Percentiles rank a stretch among this genome's conserved stretches.
phyloP scores from a whole-genome alignment of 2,888 invertebrate species.

The Yponomeuta evonymella region DNA sequence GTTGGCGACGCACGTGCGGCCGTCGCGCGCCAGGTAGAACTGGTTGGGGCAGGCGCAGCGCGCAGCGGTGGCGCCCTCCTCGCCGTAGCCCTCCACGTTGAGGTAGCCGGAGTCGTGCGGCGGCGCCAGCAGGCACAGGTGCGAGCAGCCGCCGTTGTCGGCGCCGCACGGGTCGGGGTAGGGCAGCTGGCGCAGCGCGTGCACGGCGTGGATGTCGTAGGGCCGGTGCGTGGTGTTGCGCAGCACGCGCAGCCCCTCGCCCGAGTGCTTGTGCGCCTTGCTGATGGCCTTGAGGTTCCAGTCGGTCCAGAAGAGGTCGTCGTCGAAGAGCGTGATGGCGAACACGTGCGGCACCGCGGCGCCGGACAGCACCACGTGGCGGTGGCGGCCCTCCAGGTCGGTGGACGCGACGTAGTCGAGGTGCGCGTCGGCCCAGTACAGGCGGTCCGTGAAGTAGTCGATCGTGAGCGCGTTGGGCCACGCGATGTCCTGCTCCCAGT shows the following conservation, averaged over 20 bases:
- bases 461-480: constrained; percentile 99
- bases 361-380: constrained; percentile 88
- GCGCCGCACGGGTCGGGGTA: constrained; percentile 93
- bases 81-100: constrained; percentile 86
- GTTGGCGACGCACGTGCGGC: constrained; percentile 94
- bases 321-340: constrained; percentile 95
- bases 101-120: constrained; percentile 85
- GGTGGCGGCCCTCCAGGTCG: constrained; percentile 92
- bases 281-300: constrained; percentile 97
- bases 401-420: constrained; percentile 97
- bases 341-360: constrained; percentile 95
- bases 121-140: constrained; percentile 94
- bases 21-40: constrained; percentile 87
- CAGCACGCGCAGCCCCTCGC: constrained; percentile 82
- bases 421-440: constrained; percentile 99
- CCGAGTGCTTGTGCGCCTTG: constrained; percentile 94
- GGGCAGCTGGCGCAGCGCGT: constrained; percentile 89
- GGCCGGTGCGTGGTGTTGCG: constrained; percentile 96
- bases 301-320: constrained; percentile 96
- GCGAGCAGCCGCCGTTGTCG: constrained; percentile 97
- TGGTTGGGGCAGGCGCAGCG: constrained; percentile 97
- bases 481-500: constrained; percentile 95
- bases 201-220: constrained; percentile 94
- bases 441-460: constrained; percentile 95
- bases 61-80: constrained; percentile 85